Evolutionary conservation across 2,888 invertebrate species (phyloP), one percentile per base, ranked within the genome.

Genomic region (Erebia epiphron): DNA sequence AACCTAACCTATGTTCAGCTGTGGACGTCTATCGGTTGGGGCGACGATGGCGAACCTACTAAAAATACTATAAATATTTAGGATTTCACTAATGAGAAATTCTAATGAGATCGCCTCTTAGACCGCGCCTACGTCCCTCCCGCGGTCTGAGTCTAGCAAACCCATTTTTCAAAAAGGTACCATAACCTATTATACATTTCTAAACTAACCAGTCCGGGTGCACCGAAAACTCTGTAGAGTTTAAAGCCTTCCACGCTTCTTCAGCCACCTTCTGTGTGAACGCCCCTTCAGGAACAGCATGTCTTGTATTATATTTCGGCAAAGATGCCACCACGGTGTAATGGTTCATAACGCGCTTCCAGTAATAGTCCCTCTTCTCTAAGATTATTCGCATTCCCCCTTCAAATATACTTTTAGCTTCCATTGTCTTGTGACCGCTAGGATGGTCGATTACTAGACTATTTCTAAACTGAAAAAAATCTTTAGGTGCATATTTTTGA

Each of bases 191-290:
- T 2, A 26, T 26, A 26, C 26, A 26, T 46, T 7, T 57, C 13
- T 14, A 26, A 57, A 52, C 71, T 73, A 79, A 93, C 93, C 93
- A 93, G 68, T 93, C 90, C 9, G 92, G 93, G 68, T 93, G 88
- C 5, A 92, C 81, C 1, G 86, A 80, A 72, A 87, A 91, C 35
- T 90, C 90, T 0, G 88, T 86, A 52, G 84, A 83, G 1, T 83
- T 81, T 1, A 92, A 70, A 0, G 89, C 86, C 21, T 82, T 82
- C 69, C 84, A 77, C 0, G 91, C 88, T 52, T 84, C 83, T 9
- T 81, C 84, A 0, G 91, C 93, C 41, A 89, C 71, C 65, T 86
- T 80, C 75, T 84, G 86, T 0, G 89, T 88, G 73, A 92, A 91
- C 1, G 76, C 68, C 0, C 80, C 79, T 7, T 82, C 84, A 0